Evolutionary conservation across 2,797 vertebrate genomes (phyloP), one percentile per base, ranked within the genome.

Genomic region (Lemur catta): DNA sequence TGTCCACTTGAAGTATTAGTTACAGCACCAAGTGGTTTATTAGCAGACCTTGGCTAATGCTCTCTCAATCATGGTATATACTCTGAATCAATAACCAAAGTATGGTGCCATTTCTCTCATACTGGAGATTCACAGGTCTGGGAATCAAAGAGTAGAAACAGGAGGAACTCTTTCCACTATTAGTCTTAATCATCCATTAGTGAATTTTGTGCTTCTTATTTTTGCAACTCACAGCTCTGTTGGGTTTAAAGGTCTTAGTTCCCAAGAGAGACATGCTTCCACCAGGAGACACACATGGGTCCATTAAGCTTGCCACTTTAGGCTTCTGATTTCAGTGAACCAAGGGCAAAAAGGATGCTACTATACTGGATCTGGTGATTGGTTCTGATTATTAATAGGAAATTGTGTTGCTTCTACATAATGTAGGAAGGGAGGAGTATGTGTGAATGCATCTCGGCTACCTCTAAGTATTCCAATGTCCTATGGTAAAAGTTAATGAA

Each of bases 21-120:
- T 90, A 63, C 26, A 82, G 24, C 67, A 96, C 86, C 96, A 82
- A 95, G 79, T 57, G 75, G 86, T 91, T 93, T 91, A 71, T 43
- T 74, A 41, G 48, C 55, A 88, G 74, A 69, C 35, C 26, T 55
- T 26, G 26, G 67, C 20, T 10, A 88, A 48, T 74, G 55, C 76
- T 84, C 48, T 84, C 43, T 0, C 93, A 48, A 48, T 57, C 41
- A 18, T 41, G 38, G 41, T 46, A 50, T 24, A 46, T 26, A 82
- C 38, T 84, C 72, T n/a, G 43, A 82, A 52, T 81, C 26, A 22
- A 33, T 48, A 94, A 82, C 30, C 43, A 74, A 87, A 72, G 15
- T 13, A 46, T 26, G 41, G 35, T 33, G 43, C 11, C 48, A 30
- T 35, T 93, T 72, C n/a, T 52, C 22, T 80, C 38, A 46, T 57